phyloP scores from a whole-genome alignment of 2,113 vertebrate species.

The Ardeotis arabs region DNA sequence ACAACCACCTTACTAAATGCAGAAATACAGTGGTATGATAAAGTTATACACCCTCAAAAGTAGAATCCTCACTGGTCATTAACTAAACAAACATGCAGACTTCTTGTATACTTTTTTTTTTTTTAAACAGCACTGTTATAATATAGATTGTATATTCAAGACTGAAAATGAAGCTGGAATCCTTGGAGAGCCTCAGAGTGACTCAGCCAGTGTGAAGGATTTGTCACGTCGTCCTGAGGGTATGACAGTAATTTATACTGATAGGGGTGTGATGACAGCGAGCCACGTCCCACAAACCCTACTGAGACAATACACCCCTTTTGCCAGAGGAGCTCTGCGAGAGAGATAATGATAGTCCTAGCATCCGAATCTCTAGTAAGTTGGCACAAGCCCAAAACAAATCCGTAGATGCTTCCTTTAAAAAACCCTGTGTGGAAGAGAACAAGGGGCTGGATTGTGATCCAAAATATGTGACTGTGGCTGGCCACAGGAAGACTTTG shows the following conservation, averaged over 20 bases:
- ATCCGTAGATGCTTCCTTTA: background rate
- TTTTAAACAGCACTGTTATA: background rate
- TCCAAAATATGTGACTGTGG: background rate
- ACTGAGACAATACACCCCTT: background rate
- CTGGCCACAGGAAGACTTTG: rapidly evolving
- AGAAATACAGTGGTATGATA: background rate
- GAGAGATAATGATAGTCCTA: background rate
- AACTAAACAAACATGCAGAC: background rate
- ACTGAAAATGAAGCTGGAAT: constrained; percentile 8
- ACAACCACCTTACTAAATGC: background rate
- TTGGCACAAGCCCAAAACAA: background rate
- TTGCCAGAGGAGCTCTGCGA: background rate
- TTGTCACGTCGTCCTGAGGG: background rate
- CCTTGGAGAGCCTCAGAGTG: constrained; percentile 4
- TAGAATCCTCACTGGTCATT: background rate
- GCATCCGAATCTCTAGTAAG: background rate
- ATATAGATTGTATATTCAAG: background rate
- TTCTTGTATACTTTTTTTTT: background rate
- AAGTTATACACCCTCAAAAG: background rate
- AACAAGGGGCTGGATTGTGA: background rate
- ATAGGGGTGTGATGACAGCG: background rate
- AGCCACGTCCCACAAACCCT: background rate
- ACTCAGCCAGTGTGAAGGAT: constrained; percentile 24
- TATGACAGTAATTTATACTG: constrained; percentile 42
- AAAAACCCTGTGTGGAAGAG: background rate